Evolutionary conservation across 2,113 vertebrate species (phyloP).

Genomic region (Podiceps cristatus): DNA sequence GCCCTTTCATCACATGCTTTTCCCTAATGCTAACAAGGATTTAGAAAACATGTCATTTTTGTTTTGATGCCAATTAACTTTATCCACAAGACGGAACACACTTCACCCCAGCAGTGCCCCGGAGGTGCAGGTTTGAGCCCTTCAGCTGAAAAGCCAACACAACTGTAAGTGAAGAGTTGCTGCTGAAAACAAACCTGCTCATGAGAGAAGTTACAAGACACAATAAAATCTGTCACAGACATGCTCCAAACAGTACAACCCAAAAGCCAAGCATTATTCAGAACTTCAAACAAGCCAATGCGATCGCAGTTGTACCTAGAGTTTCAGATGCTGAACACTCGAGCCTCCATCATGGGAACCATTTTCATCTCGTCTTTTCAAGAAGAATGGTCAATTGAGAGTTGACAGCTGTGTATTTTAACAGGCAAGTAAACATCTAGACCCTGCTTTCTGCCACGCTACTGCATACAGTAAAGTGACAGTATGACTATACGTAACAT

Average conservation of each 20-base stretch:
- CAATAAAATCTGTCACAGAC: not conserved
- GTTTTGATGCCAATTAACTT: not conserved
- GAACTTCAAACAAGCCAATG: not conserved
- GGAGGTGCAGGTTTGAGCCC: conserved; percentile 22
- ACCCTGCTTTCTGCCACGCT: conserved; percentile 27
- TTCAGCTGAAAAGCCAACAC: conserved; percentile 41
- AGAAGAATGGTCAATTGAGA: conserved; percentile 23
- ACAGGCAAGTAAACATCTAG: conserved; percentile 45
- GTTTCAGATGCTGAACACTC: conserved; percentile 30
- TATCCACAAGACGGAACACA: not conserved
- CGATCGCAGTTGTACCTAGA: conserved; percentile 7
- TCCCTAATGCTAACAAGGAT: not conserved
- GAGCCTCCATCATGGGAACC: not conserved
- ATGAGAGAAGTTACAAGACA: conserved; percentile 49
- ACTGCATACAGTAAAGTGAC: conserved; percentile 36
- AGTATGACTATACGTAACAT: conserved; percentile 1
- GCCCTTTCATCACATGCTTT: not conserved
- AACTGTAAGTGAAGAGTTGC: conserved; percentile 16
- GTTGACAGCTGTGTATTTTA: conserved; percentile 41
- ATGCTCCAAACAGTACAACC: conserved; percentile 50
- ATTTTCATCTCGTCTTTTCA: not conserved
- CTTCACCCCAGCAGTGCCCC: conserved; percentile 19
- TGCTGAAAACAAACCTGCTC: conserved; percentile 58
- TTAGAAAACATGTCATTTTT: not conserved
- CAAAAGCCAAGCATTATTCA: conserved; percentile 50